Percentiles rank a stretch among this genome's conserved stretches.
phyloP scores from a whole-genome alignment of 2,113 vertebrate genomes.

The Drymodes brunneopygia region DNA sequence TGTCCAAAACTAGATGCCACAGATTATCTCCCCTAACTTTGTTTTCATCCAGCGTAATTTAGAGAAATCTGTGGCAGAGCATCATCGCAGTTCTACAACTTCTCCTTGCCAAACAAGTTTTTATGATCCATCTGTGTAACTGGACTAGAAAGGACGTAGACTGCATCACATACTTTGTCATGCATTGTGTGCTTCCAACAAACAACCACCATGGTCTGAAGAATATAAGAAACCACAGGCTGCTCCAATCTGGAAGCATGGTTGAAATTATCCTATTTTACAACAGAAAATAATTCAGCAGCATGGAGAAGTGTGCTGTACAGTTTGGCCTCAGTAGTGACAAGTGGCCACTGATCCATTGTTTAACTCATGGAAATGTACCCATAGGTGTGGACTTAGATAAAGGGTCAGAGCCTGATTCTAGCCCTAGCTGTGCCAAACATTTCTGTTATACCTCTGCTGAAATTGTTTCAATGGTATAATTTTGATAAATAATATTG shows the following conservation, averaged over 20 bases:
- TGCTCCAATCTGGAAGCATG: not conserved
- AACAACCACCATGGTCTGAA: not conserved
- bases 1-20: not conserved
- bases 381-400: not conserved
- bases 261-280: not conserved
- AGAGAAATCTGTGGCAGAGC: not conserved
- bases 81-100: not conserved
- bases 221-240: not conserved
- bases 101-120: not conserved
- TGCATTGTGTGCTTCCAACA: accelerated
- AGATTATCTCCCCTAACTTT: not conserved
- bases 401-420: not conserved
- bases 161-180: accelerated
- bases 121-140: not conserved
- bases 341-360: not conserved
- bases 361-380: not conserved
- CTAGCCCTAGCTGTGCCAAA: not conserved
- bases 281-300: not conserved
- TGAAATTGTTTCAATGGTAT: not conserved
- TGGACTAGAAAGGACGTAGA: not conserved
- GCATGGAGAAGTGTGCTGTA: too few species aligned
- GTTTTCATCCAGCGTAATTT: not conserved
- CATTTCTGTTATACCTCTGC: not conserved
- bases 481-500: not conserved
- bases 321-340: accelerated